Evolutionary conservation across 2,888 invertebrate species (phyloP), one percentile per base, ranked within the genome.

Genomic region (Theretra japonica): DNA sequence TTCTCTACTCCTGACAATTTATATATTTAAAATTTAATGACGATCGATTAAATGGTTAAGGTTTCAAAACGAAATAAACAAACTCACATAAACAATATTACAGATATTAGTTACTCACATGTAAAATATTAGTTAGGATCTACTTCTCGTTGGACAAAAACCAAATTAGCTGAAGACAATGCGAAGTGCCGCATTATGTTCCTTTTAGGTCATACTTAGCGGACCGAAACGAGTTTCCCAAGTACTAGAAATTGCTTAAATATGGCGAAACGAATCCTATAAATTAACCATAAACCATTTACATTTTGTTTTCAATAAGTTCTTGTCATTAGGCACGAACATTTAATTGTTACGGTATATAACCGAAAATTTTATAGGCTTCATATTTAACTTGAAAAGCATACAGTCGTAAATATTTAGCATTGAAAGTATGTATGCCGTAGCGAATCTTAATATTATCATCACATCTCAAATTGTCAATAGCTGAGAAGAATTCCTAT

Each of bases 231-330:
- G 75, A 71, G 76, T 82, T 85, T 79, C 82, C 74, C 76, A 81
- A 83, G 71, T 76, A 78, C 75, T 77, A 74, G 65, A 58, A 41
- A 21, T 59, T 68, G 48, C 33, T 58, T 79, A 83, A 79, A 86
- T 86, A 78, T 88, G 86, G 79, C 78, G 79, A 74, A 79, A 82
- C 85, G 30, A 87, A 87, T 87, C 72, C 71, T 73, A 57, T 73
- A 78, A 82, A 81, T 80, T 75, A 75, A 81, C 82, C 80, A 78
- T 82, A 75, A 80, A 78, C 75, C 73, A 56, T 76, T 80, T 79
- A 73, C 74, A 80, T 78, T 75, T 72, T 72, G 72, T 75, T 50
- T 19, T 28, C 48, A n/a, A 62, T 62, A 21, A 25, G 17, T 23
- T 65, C 48, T 62, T 62, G 21, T 48, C 17, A 23, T 65, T 65